These are phyloP conservation scores for Miniopterus natalensis DNA, from an alignment of 2,113 vertebrate species.

Conservation along the genomic window DNA sequence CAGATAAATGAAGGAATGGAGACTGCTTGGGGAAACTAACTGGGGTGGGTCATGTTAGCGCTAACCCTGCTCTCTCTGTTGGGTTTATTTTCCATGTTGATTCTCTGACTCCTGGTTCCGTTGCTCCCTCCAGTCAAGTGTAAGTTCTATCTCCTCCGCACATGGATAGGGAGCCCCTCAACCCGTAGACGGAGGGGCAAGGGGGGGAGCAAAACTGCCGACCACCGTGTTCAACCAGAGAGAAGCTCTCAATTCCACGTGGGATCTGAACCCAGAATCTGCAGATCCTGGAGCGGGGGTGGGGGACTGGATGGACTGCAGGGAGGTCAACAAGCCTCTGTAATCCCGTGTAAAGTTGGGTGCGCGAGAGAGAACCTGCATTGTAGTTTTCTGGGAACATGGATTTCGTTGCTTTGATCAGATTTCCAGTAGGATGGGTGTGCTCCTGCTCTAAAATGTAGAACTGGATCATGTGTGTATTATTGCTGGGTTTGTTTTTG, in stretches of 20 bases:
- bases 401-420: rapidly evolving
- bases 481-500: too few species aligned
- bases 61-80: neutral
- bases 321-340: neutral
- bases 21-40: neutral
- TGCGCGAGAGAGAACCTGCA: neutral
- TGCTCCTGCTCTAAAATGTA: neutral
- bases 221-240: neutral
- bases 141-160: neutral
- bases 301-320: neutral
- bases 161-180: neutral
- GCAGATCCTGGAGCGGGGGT: neutral
- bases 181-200: neutral
- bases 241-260: neutral
- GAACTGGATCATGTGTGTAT: neutral
- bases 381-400: neutral
- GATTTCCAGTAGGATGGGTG: neutral
- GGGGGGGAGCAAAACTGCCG: neutral
- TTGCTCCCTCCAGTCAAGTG: constrained; percentile 12
- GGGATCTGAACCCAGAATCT: neutral
- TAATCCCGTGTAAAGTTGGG: neutral
- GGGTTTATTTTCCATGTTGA: neutral
- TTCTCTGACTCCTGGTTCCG: neutral
- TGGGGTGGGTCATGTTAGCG: neutral
- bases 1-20: neutral